Evolutionary conservation across 2,797 vertebrate species (phyloP), one percentile per base, ranked within the genome.

Genomic region (Somateria mollissima): DNA sequence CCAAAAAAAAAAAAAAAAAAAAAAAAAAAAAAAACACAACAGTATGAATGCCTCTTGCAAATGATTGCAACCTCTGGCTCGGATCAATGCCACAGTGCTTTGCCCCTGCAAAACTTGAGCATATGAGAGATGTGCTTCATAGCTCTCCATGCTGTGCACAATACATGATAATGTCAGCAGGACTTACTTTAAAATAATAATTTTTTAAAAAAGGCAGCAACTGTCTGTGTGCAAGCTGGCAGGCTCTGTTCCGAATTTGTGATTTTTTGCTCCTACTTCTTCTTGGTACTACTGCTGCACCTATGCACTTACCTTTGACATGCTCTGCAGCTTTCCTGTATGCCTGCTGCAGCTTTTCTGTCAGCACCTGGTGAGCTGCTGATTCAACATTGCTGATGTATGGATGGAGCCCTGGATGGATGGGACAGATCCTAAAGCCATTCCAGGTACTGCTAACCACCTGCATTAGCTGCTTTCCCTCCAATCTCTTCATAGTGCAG

Each of bases 361-460:
- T n/a, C 54, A n/a, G 32, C 1, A 0, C 28, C 53, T 24, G 14
- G 1, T 18, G 11, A 62, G 39, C 27, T 34, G 16, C 47, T 43
- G 4, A 28, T 84, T 51, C 43, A 43, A 43, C 43, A 43, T 43
- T 43, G 43, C 8, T 43, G 43, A 43, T 43, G 5, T 8, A 12
- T 41, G 27, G 22, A 24, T 30, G n/a, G 14, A 64, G 6, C 18
- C n/a, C 39, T 22, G 18, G 24, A 45, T 0, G 4, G 30, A 27
- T 39, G 37, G 25, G 43, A 41, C 22, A 53, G 30, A 10, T 64
- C 37, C 14, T n/a, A 53, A 15, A 66, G 21, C 30, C 12, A 3
- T 54, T 56, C 34, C 61, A n/a, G 18, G 53, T 71, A 39, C 27
- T 17, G 7, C 34, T 37, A 53, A 28, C n/a, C 22, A 74, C 22